Evolutionary conservation across 92 coral and sea anemone genomes (phyloP).

Genomic region (Palythoa heliodiscus): DNA sequence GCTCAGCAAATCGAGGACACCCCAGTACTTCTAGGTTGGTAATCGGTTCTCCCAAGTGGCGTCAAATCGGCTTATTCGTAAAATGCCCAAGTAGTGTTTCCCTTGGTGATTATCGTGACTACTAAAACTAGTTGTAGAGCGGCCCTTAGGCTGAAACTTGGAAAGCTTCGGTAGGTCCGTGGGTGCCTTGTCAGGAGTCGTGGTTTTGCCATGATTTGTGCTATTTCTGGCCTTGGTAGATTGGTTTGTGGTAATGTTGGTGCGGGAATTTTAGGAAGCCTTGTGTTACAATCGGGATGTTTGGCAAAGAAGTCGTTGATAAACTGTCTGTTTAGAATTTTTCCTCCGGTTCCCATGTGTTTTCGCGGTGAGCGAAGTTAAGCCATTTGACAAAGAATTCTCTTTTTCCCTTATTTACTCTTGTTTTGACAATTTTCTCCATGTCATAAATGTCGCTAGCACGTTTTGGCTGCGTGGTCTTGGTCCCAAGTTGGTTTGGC

Average conservation of each 20-base stretch:
- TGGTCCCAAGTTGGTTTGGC: no score
- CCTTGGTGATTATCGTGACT: no score
- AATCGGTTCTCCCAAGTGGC: background rate
- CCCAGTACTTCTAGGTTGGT: background rate
- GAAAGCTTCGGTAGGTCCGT: no score
- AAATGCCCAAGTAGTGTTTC: no score
- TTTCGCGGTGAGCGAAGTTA: background rate
- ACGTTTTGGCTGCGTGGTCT: background rate
- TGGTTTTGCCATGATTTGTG: no score
- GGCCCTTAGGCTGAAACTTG: no score
- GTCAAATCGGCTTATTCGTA: background rate
- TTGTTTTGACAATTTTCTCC: background rate
- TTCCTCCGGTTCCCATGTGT: conserved; percentile 11
- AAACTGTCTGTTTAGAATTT: background rate
- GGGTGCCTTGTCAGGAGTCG: no score
- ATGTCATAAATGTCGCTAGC: background rate
- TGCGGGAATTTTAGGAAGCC: no score
- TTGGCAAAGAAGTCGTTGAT: background rate
- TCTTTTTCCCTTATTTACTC: background rate
- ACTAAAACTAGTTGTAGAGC: no score
- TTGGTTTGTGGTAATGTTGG: no score
- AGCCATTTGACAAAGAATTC: background rate
- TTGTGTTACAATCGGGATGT: background rate
- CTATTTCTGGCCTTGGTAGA: no score
- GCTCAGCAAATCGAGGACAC: background rate